phyloP scores from a whole-genome alignment of 2,888 invertebrate species.

The Mongoloraphidia duomilia region DNA sequence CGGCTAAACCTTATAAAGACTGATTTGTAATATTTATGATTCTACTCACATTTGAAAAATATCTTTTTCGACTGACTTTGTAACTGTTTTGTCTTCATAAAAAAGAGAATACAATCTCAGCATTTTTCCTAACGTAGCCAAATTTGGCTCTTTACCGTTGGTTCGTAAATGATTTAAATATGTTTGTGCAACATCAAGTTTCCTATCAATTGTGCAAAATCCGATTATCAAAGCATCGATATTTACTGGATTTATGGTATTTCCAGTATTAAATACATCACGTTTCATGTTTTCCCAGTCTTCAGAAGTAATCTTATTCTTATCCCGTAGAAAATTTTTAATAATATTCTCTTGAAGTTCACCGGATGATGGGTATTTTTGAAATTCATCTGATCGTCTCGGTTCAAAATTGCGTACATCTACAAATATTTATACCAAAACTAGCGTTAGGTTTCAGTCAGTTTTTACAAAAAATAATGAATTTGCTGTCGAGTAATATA shows the following conservation, averaged over 20 bases:
- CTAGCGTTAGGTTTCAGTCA: too few species aligned
- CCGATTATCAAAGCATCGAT: conserved; percentile 46
- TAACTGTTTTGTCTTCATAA: conserved; percentile 24
- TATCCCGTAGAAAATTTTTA: not conserved
- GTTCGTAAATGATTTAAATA: conserved; percentile 41
- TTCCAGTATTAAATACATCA: conserved; percentile 27
- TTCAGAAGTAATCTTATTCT: not conserved
- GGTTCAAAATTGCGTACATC: too few species aligned
- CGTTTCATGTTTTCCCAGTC: conserved; percentile 31
- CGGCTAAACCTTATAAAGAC: not conserved
- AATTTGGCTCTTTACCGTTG: conserved; percentile 34
- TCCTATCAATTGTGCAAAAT: conserved; percentile 30
- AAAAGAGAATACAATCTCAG: conserved; percentile 36
- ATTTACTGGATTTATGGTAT: conserved; percentile 33
- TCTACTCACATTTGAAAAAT: conserved; percentile 35
- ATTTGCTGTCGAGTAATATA: too few species aligned
- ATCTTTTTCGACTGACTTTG: conserved; percentile 34
- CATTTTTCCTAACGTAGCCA: conserved; percentile 42
- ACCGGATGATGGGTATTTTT: too few species aligned
- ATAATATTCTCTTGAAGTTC: too few species aligned
- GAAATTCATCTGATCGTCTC: too few species aligned
- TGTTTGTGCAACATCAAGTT: conserved; percentile 36
- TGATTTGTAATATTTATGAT: conserved; percentile 1
- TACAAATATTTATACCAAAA: too few species aligned
- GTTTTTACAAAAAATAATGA: too few species aligned